These are phyloP conservation scores for Delichon dasypus DNA, from an alignment of 2,797 vertebrate genomes.

Conservation along the genomic window DNA sequence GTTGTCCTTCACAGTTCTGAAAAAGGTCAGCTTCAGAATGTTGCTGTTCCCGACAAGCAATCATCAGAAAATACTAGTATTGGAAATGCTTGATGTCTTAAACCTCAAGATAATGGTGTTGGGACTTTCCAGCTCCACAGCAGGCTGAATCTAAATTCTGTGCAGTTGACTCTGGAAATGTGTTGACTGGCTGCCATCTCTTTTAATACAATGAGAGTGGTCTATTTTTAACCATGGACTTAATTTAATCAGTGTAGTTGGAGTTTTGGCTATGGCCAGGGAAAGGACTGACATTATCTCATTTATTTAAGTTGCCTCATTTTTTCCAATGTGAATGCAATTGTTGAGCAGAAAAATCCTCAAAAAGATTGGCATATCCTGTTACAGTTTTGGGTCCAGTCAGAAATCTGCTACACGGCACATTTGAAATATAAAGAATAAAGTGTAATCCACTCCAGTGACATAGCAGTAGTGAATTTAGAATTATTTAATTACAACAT, in stretches of 20 bases:
- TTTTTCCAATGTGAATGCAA: not conserved
- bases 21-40: constrained; percentile 27
- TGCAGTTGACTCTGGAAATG: not conserved
- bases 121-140: not conserved
- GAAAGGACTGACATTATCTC: not conserved
- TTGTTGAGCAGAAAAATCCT: not conserved
- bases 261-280: not conserved
- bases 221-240: constrained; percentile 38
- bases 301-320: not conserved
- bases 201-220: constrained; percentile 19
- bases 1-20: constrained; percentile 33
- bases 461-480: not conserved
- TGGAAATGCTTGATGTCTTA: not conserved
- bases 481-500: not conserved
- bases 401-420: not conserved
- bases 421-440: not conserved
- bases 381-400: not conserved
- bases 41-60: not conserved
- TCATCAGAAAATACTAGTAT: not conserved
- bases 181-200: not conserved
- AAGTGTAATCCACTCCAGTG: not conserved
- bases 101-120: not conserved
- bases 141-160: constrained; percentile 4
- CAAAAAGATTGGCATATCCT: not conserved
- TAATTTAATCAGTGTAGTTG: constrained; percentile 22